These are phyloP conservation scores for Oppia nitens DNA, from an alignment of 1,140 invertebrate genomes.

Conservation along the genomic window DNA sequence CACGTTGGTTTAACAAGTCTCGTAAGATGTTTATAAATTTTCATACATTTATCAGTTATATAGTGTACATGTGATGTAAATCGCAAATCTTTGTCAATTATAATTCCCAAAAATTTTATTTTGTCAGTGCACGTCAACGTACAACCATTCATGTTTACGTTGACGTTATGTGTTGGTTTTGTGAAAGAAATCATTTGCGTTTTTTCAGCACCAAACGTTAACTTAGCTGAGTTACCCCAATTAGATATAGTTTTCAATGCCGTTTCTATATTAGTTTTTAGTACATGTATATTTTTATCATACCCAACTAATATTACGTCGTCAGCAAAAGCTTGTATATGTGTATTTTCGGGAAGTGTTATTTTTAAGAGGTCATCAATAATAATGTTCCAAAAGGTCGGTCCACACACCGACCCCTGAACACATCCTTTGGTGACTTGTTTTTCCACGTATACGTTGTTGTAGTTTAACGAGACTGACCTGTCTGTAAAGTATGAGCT, in stretches of 20 bases:
- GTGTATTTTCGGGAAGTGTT: constrained; percentile 6
- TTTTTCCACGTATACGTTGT: neutral
- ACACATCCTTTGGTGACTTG: constrained; percentile 1
- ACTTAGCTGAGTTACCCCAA: neutral
- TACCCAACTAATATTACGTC: constrained; percentile 4
- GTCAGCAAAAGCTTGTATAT: constrained; percentile 14
- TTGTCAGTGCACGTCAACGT: neutral
- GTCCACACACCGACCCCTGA: constrained; percentile 14
- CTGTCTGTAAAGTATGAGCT: neutral
- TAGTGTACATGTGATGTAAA: neutral
- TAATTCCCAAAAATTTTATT: neutral
- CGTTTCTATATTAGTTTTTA: neutral
- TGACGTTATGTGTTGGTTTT: neutral
- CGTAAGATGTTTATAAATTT: neutral
- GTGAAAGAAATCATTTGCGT: neutral
- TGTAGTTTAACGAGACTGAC: neutral
- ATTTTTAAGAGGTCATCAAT: constrained; percentile 13
- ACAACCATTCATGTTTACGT: too few relatives aligned
- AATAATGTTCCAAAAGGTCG: constrained; percentile 13
- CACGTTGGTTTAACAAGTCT: neutral
- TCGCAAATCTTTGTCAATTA: neutral
- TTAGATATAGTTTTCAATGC: neutral
- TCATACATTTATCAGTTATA: neutral
- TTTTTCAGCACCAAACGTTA: neutral
- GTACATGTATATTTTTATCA: too few relatives aligned